Evolutionary conservation across 2,888 invertebrate species (phyloP), one percentile per base, ranked within the genome.

Genomic region (Drosophila histrio): DNA sequence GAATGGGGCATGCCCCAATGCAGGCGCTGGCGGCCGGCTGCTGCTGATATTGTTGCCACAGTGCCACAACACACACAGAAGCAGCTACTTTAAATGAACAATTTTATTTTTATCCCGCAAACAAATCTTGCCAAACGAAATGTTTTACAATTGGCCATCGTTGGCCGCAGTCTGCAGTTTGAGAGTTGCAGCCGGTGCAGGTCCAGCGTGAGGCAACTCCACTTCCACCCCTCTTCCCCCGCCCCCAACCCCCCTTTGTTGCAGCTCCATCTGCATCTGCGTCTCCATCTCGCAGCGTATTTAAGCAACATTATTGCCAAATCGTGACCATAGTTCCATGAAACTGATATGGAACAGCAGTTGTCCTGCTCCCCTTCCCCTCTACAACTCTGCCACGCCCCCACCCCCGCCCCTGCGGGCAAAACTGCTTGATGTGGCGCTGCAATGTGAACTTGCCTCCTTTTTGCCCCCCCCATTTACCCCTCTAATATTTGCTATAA

Each of bases 261-360:
- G 3, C 17, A 17, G 5, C 15, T 30, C 21, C 30, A 17, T 9
- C 39, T 41, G 13, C 52, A 28, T 30, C 39, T 39, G 39, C 50
- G 34, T 24, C 52, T 39, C 39, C 52, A 53, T 39, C 53, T 41
- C 41, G 72, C 22, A 65, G 71, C 89, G 87, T 89, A 89, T 86
- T 89, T 86, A 89, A 88, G 89, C 88, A 90, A 89, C 90, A 87
- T 90, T 91, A 91, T 91, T 91, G 91, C 91, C 85, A 87, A 91
- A 91, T 91, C 91, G 91, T 91, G 91, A 91, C 91, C 80, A 87
- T 89, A 91, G 91, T 91, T 91, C 89, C 91, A 91, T 91, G 91
- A 91, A 91, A 91, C 91, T 91, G 91, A 91, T 91, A 91, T 90
- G 84, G 77, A 80, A 62, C 83, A 69, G 72, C 72, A 34, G 69